Evolutionary conservation across 2,113 vertebrate genomes (phyloP), one percentile per base, ranked within the genome.

Genomic region (Hemiprocne comata): DNA sequence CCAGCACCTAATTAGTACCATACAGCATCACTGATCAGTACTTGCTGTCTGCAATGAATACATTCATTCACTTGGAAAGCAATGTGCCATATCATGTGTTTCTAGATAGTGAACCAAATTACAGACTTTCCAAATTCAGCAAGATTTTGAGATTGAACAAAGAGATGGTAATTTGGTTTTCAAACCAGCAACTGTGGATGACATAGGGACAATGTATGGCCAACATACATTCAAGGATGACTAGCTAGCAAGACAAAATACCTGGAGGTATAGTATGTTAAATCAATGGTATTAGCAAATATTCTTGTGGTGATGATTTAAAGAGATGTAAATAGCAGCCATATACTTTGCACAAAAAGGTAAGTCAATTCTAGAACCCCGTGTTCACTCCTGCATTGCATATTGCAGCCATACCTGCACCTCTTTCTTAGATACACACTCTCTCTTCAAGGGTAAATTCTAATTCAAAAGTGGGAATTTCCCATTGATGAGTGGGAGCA

Each of bases 31-130:
- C 31, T 64, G 61, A 42, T 33, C 42, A 64, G 57, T 17, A 73
- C 38, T 53, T 61, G 61, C 53, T 92, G 36, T 31, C 29, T 58
- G 18, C 48, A 79, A 8, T 10, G 6, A 82, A 64, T 25, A 31
- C 33, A 20, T 53, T 42, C 33, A 86, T 13, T 10, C 19, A 20
- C 34, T 23, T 57, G 65, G 40, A 84, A 89, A 66, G 54, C 51
- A 57, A 28, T 0, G 0, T 33, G 33, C 44, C 42, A 21, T 6
- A 12, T 7, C 9, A 1, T 4, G 9, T 11, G 8, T 50, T 88
- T 70, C 76, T 40, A n/a, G 36, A 31, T 7, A 10, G 11, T 14
- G n/a, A 83, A 78, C 87, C 17, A 50, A 93, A 25, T 20, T 38
- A 29, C 33, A 92, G 34, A 14, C 24, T 71, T 58, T 44, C 18